Evolutionary conservation across 2,113 vertebrate species (phyloP).

Genomic region (Trinectes maculatus): DNA sequence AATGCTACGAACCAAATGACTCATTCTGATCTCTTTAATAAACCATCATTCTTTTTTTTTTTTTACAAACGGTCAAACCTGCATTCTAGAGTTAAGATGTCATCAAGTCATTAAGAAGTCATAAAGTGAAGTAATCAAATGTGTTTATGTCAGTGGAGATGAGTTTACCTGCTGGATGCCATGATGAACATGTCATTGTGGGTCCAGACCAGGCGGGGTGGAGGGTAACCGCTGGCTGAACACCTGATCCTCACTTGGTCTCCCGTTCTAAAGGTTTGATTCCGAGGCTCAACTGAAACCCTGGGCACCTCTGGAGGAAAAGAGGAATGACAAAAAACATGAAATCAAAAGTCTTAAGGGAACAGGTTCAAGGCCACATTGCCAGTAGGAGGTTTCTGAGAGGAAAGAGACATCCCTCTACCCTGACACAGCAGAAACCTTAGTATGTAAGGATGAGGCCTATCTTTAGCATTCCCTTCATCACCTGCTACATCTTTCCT

Average conservation of each 20-base stretch:
- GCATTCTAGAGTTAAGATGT: no score
- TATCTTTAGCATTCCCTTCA: constrained; percentile 20
- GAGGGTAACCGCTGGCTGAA: constrained; percentile 87
- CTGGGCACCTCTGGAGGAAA: constrained; percentile 84
- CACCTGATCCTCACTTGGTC: constrained; percentile 91
- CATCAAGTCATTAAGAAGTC: no score
- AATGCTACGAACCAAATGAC: no score
- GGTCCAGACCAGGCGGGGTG: constrained; percentile 89
- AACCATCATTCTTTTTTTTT: no score
- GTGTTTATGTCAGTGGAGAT: background rate
- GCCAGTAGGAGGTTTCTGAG: constrained; percentile 10
- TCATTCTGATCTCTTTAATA: no score
- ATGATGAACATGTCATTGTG: constrained; percentile 90
- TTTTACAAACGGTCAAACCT: no score
- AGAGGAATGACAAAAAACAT: background rate
- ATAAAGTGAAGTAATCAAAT: background rate
- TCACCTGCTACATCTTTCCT: constrained; percentile 26
- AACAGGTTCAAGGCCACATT: no score
- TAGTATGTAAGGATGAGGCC: constrained; percentile 29
- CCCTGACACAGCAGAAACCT: constrained; percentile 39
- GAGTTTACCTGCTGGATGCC: constrained; percentile 87
- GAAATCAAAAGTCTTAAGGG: no score
- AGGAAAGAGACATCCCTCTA: constrained; percentile 32
- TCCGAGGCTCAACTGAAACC: constrained; percentile 87
- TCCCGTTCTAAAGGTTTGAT: constrained; percentile 89